These are phyloP conservation scores for Clivina fossor DNA, from an alignment of 2,888 invertebrate species.

Conservation along the genomic window DNA sequence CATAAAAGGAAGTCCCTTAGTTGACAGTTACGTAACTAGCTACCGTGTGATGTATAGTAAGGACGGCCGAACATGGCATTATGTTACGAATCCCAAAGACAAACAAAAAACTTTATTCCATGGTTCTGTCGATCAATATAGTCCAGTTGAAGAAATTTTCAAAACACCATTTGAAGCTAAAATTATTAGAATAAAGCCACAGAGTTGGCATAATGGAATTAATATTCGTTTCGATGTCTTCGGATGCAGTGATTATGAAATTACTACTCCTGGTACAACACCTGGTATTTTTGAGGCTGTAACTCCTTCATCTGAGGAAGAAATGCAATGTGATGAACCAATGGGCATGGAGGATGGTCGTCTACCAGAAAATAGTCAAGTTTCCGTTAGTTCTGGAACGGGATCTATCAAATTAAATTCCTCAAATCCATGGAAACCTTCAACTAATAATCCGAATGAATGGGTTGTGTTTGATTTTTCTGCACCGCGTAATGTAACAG, in stretches of 20 bases:
- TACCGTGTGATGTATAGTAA: constrained; percentile 72
- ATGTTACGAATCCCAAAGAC: too few species aligned
- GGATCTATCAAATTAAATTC: constrained; percentile 53
- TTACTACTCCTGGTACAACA: constrained; percentile 1
- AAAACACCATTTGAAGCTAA: constrained; percentile 74
- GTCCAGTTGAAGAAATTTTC: constrained; percentile 66
- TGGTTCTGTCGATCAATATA: constrained; percentile 66
- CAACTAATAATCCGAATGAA: constrained; percentile 67
- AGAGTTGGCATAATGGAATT: constrained; percentile 72
- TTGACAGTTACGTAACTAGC: constrained; percentile 75
- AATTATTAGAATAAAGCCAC: constrained; percentile 69
- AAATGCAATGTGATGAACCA: constrained; percentile 64
- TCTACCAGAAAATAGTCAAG: constrained; percentile 65
- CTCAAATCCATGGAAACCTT: constrained; percentile 65
- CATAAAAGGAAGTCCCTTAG: constrained; percentile 69
- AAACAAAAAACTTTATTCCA: too few species aligned
- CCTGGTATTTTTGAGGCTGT: constrained; percentile 5
- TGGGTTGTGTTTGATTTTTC: constrained; percentile 79
- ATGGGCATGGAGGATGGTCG: constrained; percentile 70
- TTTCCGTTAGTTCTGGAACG: constrained; percentile 65
- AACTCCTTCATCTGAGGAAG: constrained; percentile 35
- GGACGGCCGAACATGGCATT: too few species aligned
- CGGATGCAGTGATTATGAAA: constrained; percentile 61
- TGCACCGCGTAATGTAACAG: constrained; percentile 74
- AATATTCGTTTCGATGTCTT: constrained; percentile 70